Conservation (phyloP, 2,888 invertebrate genomes). For the Acrocera orbiculus region DNA sequence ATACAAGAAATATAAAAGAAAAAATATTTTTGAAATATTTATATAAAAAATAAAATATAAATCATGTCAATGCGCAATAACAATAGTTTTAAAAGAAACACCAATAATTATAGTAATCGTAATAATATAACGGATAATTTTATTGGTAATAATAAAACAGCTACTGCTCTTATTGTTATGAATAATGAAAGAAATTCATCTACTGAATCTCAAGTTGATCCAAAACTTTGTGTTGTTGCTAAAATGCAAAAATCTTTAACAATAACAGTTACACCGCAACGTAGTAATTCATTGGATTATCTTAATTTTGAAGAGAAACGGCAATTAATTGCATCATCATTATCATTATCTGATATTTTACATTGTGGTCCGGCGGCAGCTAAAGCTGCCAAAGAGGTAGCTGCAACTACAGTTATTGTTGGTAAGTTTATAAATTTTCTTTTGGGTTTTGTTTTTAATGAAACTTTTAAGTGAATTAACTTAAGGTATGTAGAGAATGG, state of each 20-base stretch:
- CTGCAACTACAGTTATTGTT: slow-evolving; percentile 28
- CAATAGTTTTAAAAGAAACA: slow-evolving; percentile 19
- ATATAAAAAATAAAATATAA: slow-evolving; percentile 5
- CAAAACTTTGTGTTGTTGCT: slow-evolving; percentile 29
- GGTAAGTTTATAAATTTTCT: slow-evolving; percentile 28
- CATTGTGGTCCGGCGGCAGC: slow-evolving; percentile 47
- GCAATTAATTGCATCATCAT: slow-evolving; percentile 71
- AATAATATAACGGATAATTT: slow-evolving; percentile 7
- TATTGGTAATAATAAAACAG: slow-evolving; percentile 3
- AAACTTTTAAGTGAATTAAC: no score
- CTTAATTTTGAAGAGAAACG: slow-evolving; percentile 83
- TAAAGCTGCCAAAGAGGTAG: slow-evolving; percentile 32
- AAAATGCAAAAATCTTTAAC: slow-evolving; percentile 42
- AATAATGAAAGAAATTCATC: slow-evolving; percentile 1
- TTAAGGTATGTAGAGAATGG: no score
- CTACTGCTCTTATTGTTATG: no score
- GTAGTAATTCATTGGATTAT: slow-evolving; percentile 74
- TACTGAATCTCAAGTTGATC: slow-evolving; percentile 16
- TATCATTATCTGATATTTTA: slow-evolving; percentile 71
- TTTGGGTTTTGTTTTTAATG: no score
- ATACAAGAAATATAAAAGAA: background rate
- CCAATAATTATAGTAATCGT: slow-evolving; percentile 10
- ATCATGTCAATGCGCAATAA: slow-evolving; percentile 29
- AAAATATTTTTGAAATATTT: background rate
- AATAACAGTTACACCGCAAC: slow-evolving; percentile 46